These are phyloP conservation scores for Lepilemur ruficaudatus DNA, from an alignment of 2,797 vertebrate genomes.

Conservation along the genomic window DNA sequence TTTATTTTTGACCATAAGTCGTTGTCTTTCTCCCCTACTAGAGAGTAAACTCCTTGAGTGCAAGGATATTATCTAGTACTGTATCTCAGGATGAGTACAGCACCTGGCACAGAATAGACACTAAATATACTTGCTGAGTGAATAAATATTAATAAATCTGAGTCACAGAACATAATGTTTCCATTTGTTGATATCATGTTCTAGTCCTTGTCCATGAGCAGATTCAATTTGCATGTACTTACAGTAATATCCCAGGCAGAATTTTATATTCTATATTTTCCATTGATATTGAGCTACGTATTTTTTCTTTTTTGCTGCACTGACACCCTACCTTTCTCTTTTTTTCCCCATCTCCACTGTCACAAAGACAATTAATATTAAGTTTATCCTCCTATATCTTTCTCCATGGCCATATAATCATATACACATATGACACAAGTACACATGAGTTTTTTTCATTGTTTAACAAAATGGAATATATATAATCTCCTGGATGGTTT, in stretches of 20 bases:
- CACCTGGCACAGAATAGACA: not conserved
- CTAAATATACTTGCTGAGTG: not conserved
- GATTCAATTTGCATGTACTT: not conserved
- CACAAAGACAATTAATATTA: not conserved
- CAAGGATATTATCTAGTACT: not conserved
- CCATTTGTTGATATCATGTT: not conserved
- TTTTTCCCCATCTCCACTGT: not conserved
- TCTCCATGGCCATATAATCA: not conserved
- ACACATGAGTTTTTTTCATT: not conserved
- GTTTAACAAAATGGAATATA: not conserved
- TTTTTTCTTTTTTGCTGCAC: not conserved
- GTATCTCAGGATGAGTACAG: not conserved
- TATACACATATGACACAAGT: not conserved
- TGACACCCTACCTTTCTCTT: not conserved
- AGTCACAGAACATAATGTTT: not conserved
- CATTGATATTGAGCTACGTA: not conserved
- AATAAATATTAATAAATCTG: not conserved
- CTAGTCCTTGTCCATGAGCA: not conserved
- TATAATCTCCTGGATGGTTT: not conserved
- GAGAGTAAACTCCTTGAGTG: not conserved
- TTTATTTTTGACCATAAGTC: not conserved
- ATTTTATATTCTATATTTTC: not conserved
- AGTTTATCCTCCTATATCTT: not conserved
- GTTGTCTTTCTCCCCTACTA: not conserved
- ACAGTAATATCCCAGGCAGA: not conserved